Evolutionary conservation across 2,888 invertebrate genomes (phyloP), one percentile per base, ranked within the genome.

Genomic region (Drosophila atripex): DNA sequence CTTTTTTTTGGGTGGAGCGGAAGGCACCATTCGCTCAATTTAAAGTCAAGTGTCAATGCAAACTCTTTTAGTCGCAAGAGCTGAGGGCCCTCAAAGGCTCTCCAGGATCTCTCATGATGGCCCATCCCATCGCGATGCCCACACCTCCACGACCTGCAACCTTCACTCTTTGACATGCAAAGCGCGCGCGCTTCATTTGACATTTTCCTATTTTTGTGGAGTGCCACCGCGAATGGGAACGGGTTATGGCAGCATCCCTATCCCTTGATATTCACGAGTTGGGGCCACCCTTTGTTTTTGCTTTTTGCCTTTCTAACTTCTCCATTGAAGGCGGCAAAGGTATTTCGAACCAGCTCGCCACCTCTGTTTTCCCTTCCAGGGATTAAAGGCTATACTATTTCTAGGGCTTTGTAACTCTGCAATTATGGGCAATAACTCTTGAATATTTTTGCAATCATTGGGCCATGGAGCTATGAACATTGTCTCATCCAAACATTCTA

Each of bases 41-140:
- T 84, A 80, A 80, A 86, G 83, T 83, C 83, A 83, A 83, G 84
- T 84, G 86, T 84, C 80, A 83, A 84, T 73, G 86, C 77, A 84
- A 86, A 86, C 83, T 83, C 72, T 77, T 84, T 70, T 45, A 70
- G 51, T 8, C 35, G 63, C 63, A 53, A 60, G 43, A 65, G 75
- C 63, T 66, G 66, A 77, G 59, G 68, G 59, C 75, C 63, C 76
- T 80, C 80, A 56, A 73, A 69, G 75, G 59, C 69, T 71, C 61
- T 71, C 55, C 66, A 84, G 65, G 28, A 55, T 28, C 74, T 74
- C 82, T 76, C 30, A 59, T 43, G 52, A 18, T 47, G 45, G 51
- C 49, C 50, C 39, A 14, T 38, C 38, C 5, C 21, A 28, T 12
- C 39, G 8, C 0, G 18, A 23, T n/a, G 18, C 49, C 32, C 23